These are phyloP conservation scores for Arothron firmamentum DNA, from an alignment of 2,113 vertebrate species.

Conservation along the genomic window DNA sequence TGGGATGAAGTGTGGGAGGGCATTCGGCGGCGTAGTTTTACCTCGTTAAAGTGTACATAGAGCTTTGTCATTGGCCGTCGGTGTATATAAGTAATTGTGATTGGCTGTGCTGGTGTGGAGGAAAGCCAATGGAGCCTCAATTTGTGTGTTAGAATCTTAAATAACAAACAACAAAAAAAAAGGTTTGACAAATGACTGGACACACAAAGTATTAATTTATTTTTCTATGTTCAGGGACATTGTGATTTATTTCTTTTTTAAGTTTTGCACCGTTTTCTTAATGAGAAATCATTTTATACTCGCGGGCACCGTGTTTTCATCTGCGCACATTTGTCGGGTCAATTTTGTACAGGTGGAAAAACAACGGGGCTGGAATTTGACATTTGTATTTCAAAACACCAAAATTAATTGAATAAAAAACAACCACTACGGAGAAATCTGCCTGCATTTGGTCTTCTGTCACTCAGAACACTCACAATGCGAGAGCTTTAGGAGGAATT, in stretches of 20 bases:
- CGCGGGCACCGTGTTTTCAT: slow-evolving; percentile 59
- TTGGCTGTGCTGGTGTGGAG: slow-evolving; percentile 61
- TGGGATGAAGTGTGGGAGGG: slow-evolving; percentile 31
- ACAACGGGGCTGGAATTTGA: slow-evolving; percentile 23
- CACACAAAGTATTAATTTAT: slow-evolving; percentile 77
- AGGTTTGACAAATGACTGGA: slow-evolving; percentile 62
- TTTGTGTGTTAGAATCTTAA: slow-evolving; percentile 65
- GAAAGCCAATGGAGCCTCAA: slow-evolving; percentile 68
- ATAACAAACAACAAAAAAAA: slow-evolving; percentile 52
- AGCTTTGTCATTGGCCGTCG: slow-evolving; percentile 59
- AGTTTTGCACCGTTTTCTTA: slow-evolving; percentile 65
- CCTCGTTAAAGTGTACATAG: slow-evolving; percentile 70
- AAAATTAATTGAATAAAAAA: slow-evolving; percentile 54
- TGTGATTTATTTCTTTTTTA: slow-evolving; percentile 55
- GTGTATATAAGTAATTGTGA: slow-evolving; percentile 70
- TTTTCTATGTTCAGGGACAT: slow-evolving; percentile 77
- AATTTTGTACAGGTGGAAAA: slow-evolving; percentile 60
- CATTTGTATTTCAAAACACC: slow-evolving; percentile 60
- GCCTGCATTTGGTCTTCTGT: not conserved
- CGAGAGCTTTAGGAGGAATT: too few species aligned
- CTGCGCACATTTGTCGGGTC: slow-evolving; percentile 53
- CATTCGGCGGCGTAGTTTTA: slow-evolving; percentile 57
- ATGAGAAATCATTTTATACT: slow-evolving; percentile 66
- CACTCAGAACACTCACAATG: too few species aligned
- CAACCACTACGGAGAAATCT: slow-evolving; percentile 57